These are phyloP conservation scores for Uloborus plumipes DNA, from an alignment of 2,888 invertebrate genomes.

Conservation along the genomic window DNA sequence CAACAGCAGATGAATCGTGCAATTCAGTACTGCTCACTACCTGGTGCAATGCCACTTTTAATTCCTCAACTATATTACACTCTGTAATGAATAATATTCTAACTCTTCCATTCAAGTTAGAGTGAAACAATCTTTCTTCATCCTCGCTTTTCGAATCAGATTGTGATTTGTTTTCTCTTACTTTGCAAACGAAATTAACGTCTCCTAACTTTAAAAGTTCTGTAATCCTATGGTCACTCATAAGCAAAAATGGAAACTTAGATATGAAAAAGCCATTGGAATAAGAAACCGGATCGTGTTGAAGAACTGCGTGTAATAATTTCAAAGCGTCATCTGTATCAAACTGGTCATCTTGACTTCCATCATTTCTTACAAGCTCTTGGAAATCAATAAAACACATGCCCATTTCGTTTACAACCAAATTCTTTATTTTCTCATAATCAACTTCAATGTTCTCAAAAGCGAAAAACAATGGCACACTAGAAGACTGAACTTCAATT, in stretches of 20 bases:
- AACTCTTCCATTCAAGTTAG: conserved; percentile 31
- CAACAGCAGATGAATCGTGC: neutral
- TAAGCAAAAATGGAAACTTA: conserved; percentile 34
- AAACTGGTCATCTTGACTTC: conserved; percentile 7
- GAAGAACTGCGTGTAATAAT: conserved; percentile 28
- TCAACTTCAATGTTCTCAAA: conserved; percentile 41
- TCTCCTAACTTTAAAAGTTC: conserved; percentile 31
- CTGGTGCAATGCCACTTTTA: conserved; percentile 28
- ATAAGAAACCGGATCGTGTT: conserved; percentile 48
- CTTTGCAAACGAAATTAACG: conserved; percentile 41
- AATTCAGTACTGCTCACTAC: neutral
- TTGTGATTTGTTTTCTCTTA: conserved; percentile 35
- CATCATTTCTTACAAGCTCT: conserved; percentile 37
- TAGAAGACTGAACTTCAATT: neutral
- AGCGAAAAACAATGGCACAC: conserved; percentile 32
- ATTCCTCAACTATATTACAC: conserved; percentile 30
- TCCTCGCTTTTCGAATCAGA: conserved; percentile 4
- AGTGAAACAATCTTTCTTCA: conserved; percentile 27
- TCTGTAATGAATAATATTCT: conserved; percentile 50
- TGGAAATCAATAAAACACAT: conserved; percentile 57
- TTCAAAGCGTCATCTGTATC: conserved; percentile 18
- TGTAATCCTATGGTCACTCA: conserved; percentile 26
- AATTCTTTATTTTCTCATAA: conserved; percentile 34
- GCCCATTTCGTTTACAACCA: conserved; percentile 38
- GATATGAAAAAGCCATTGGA: conserved; percentile 50